Evolutionary conservation across 2,113 vertebrate species (phyloP).

Genomic region (Thermophis baileyi): DNA sequence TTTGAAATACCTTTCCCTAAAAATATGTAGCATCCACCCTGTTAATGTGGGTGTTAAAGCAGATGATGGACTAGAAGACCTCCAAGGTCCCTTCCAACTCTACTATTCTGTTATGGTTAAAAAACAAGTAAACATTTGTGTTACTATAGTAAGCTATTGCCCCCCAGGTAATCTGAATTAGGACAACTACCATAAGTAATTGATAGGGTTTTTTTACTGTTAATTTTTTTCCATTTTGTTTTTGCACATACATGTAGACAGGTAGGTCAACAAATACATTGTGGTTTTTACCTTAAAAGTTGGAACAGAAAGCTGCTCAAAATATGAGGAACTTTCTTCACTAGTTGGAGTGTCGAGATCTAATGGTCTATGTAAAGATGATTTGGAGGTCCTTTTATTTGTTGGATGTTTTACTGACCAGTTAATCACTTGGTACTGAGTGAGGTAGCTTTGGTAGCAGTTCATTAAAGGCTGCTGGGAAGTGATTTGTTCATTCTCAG

Average conservation of each 20-base stretch:
- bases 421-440: constrained; percentile 92
- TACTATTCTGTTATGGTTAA: not conserved
- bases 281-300: constrained; percentile 83
- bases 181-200: not conserved
- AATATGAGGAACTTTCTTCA: constrained; percentile 87
- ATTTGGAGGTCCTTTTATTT: constrained; percentile 96
- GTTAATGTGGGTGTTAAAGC: not conserved
- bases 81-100: not conserved
- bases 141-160: not conserved
- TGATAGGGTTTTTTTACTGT: not conserved
- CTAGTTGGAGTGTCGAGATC: constrained; percentile 95
- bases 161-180: not conserved
- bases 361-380: constrained; percentile 91
- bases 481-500: constrained; percentile 79
- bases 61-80: not conserved
- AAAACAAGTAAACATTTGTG: not conserved
- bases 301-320: constrained; percentile 90
- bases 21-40: not conserved
- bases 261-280: not conserved
- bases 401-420: constrained; percentile 94
- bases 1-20: not conserved
- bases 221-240: not conserved
- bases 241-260: not conserved
- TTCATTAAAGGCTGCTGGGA: constrained; percentile 90
- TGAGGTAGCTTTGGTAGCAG: constrained; percentile 91